Percentiles rank a stretch among this genome's conserved stretches.
These are phyloP conservation scores for Lateolabrax maculatus DNA, from an alignment of 2,797 vertebrate genomes.

Conservation along the genomic window DNA sequence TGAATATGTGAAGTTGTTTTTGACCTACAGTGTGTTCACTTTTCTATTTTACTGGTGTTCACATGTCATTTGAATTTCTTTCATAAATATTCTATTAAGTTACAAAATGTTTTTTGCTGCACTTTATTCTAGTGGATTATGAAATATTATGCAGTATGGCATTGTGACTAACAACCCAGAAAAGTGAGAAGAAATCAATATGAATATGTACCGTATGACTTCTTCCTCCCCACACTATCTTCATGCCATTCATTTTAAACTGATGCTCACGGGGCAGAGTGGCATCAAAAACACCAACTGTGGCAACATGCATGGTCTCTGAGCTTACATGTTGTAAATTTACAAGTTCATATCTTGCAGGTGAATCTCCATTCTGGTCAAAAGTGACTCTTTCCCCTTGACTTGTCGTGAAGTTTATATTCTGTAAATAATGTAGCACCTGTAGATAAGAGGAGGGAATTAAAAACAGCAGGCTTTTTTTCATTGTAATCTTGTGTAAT, in stretches of 20 bases:
- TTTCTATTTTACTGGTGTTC: neutral
- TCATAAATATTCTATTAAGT: neutral
- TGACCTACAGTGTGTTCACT: neutral
- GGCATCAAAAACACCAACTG: constrained; percentile 70
- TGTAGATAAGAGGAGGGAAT: constrained; percentile 20
- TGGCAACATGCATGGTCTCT: constrained; percentile 50
- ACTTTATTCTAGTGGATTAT: neutral
- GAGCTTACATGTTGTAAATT: constrained; percentile 74
- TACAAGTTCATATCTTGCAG: constrained; percentile 83
- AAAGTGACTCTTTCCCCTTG: constrained; percentile 70
- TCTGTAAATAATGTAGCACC: constrained; percentile 75
- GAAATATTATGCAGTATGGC: constrained; percentile 40
- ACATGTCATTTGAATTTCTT: neutral
- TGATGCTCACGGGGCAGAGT: constrained; percentile 38
- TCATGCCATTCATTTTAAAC: constrained; percentile 53
- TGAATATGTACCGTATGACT: constrained; percentile 51
- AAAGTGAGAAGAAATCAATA: constrained; percentile 43
- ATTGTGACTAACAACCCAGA: constrained; percentile 44
- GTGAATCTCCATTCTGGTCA: constrained; percentile 81
- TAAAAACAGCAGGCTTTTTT: neutral
- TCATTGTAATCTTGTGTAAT: neutral
- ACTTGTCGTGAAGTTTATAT: constrained; percentile 67
- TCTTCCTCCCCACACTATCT: constrained; percentile 62
- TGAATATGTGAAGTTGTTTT: constrained; percentile 10
- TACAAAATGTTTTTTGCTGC: neutral